These are phyloP conservation scores for Leontopithecus rosalia DNA, from an alignment of 2,797 vertebrate species.

Conservation along the genomic window DNA sequence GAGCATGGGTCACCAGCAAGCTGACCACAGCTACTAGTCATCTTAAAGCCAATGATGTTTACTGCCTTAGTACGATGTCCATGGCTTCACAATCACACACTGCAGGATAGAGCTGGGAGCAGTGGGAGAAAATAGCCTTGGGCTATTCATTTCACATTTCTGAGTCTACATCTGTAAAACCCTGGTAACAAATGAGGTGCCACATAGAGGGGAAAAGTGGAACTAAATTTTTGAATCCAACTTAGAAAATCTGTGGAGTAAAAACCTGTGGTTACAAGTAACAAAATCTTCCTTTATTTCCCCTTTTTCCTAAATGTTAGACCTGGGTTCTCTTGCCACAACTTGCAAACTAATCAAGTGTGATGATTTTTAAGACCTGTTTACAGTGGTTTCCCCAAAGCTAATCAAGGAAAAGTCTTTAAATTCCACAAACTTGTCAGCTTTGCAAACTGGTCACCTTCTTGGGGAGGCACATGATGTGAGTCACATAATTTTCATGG, in stretches of 20 bases:
- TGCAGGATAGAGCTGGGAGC: not conserved
- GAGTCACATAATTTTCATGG: not conserved
- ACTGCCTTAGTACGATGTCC: not conserved
- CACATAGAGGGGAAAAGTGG: not conserved
- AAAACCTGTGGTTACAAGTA: slow-evolving; percentile 44
- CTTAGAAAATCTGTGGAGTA: not conserved
- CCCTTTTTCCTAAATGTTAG: not conserved
- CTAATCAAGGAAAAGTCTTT: not conserved
- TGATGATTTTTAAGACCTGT: slow-evolving; percentile 22
- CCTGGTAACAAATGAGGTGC: slow-evolving; percentile 3
- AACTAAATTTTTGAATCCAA: not conserved
- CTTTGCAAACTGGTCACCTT: not conserved
- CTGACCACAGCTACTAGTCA: not conserved
- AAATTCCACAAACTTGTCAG: not conserved
- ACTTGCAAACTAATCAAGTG: not conserved
- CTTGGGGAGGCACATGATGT: not conserved
- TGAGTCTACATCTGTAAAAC: not conserved
- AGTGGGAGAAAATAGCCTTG: not conserved
- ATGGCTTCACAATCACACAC: not conserved
- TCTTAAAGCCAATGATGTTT: not conserved
- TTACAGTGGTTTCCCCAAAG: slow-evolving; percentile 21
- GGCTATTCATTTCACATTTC: not conserved
- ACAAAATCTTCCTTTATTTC: not conserved
- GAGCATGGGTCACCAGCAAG: not conserved
- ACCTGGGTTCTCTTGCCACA: slow-evolving; percentile 27